Evolutionary conservation across 53 echinoderm and acorn worm species (phyloP), one percentile per base, ranked within the genome.

Genomic region (Temnopleurus reevesii): DNA sequence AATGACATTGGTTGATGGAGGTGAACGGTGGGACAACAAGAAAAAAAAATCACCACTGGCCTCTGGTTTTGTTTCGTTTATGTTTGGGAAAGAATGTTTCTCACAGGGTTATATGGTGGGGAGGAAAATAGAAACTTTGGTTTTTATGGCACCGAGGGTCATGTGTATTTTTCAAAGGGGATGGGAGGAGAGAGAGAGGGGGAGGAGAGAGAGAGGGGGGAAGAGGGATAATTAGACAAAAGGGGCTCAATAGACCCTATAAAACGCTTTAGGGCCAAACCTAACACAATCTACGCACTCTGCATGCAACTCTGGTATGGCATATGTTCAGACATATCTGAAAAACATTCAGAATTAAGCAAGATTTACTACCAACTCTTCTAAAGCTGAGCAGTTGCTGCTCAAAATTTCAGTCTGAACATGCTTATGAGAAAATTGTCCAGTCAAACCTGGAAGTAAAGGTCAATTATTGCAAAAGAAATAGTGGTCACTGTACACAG

Each of bases 1-100:
- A 71, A 41, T 71, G 71, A 71, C 71, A n/a, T 63, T 41, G 71
- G 71, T 21, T 34, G 30, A 41, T 38, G 71, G 71, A 23, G 41
- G 41, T 21, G 41, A 71, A n/a, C 15, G 5, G 6, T n/a, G 71
- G 41, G 41, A 13, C 71, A 41, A 19, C n/a, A n/a, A n/a, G n/a
- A n/a, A n/a, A n/a, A 23, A 21, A 41, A 21, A 63, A 18, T 10
- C 38, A 71, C 41, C 71, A 71, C 2, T 38, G 71, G 71, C 23
- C 71, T n/a, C 19, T n/a, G 18, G 35, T 71, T 29, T 21, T 71
- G 38, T 18, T 1, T n/a, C 38, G 18, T 71, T 71, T 29, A 8
- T 71, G 38, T 18, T 1, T 8, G 1, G 65, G 35, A 33, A 33
- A 34, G 65, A 35, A 35, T 33, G 65, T 65, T 65, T 65, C 65